Conservation (phyloP, 2,888 invertebrate genomes). For the Onchidella celtica region DNA sequence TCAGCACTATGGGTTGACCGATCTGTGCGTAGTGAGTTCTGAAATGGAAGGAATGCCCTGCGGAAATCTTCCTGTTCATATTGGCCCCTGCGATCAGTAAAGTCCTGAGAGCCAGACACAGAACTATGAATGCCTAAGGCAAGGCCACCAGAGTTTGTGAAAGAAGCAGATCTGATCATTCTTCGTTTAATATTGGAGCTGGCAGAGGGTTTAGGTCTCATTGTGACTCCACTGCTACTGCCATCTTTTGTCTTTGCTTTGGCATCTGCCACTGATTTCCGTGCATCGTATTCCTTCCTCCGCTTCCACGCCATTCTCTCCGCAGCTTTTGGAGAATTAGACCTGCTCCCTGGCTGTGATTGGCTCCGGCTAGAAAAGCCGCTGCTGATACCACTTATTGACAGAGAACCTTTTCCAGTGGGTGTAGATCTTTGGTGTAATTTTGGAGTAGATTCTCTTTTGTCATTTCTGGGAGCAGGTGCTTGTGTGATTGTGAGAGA, state of each 20-base stretch:
- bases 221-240: conserved; percentile 50
- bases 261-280: conserved; percentile 94
- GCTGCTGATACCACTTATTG: conserved; percentile 67
- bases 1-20: conserved; percentile 64
- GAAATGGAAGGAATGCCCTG: conserved; percentile 56
- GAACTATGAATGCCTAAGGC: conserved; percentile 58
- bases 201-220: conserved; percentile 47
- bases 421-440: conserved; percentile 49
- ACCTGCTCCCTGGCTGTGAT: conserved; percentile 67
- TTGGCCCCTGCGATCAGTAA: conserved; percentile 60
- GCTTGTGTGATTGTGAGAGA: conserved; percentile 18
- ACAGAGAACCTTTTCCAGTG: conserved; percentile 55
- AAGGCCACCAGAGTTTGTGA: conserved; percentile 67
- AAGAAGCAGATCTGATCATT: conserved; percentile 72
- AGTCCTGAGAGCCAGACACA: conserved; percentile 65
- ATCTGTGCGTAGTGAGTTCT: conserved; percentile 50
- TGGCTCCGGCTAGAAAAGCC: conserved; percentile 55
- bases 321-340: conserved; percentile 82
- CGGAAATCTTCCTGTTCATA: conserved; percentile 59
- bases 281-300: conserved; percentile 96
- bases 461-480: conserved; percentile 33
- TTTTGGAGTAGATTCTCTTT: conserved; percentile 51
- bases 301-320: conserved; percentile 96
- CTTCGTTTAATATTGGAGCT: conserved; percentile 53
- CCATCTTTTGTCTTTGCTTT: conserved; percentile 68